Conservation (phyloP, 2,888 invertebrate species). For the Ctenicera cuprea region DNA sequence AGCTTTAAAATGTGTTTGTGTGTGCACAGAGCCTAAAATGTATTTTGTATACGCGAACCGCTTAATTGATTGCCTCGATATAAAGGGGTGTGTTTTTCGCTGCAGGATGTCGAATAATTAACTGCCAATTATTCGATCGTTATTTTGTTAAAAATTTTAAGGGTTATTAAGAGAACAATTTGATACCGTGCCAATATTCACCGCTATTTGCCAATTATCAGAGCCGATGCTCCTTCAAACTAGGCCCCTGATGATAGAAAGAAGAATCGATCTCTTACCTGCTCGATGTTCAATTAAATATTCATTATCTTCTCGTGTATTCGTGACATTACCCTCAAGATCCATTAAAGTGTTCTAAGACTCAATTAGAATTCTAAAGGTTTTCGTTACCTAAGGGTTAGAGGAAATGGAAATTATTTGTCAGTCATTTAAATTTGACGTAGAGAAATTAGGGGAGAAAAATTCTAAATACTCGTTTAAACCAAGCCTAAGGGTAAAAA, state of each 20-base stretch:
- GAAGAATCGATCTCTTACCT: constrained; percentile 26
- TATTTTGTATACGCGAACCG: constrained; percentile 32
- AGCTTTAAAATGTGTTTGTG: constrained; percentile 15
- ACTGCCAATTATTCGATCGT: constrained; percentile 42
- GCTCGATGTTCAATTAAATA: constrained; percentile 31
- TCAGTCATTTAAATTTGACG: too few relatives aligned
- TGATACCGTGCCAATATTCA: neutral
- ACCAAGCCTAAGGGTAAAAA: too few relatives aligned
- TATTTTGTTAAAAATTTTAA: constrained; percentile 37
- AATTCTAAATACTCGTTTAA: too few relatives aligned
- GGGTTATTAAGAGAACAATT: constrained; percentile 23
- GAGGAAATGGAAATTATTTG: neutral
- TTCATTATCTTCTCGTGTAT: constrained; percentile 34
- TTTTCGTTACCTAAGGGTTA: constrained; percentile 7
- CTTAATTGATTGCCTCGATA: constrained; percentile 43
- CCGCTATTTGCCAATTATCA: neutral
- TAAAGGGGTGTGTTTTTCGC: constrained; percentile 29
- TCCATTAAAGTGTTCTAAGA: constrained; percentile 33
- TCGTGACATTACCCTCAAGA: constrained; percentile 4
- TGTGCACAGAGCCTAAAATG: constrained; percentile 25
- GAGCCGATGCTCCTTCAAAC: neutral
- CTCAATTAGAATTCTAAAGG: constrained; percentile 39
- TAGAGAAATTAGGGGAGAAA: too few relatives aligned
- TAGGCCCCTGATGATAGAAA: neutral
- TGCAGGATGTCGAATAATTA: constrained; percentile 36